phyloP scores from a whole-genome alignment of 1,140 invertebrate genomes.

The Euschistus heros region DNA sequence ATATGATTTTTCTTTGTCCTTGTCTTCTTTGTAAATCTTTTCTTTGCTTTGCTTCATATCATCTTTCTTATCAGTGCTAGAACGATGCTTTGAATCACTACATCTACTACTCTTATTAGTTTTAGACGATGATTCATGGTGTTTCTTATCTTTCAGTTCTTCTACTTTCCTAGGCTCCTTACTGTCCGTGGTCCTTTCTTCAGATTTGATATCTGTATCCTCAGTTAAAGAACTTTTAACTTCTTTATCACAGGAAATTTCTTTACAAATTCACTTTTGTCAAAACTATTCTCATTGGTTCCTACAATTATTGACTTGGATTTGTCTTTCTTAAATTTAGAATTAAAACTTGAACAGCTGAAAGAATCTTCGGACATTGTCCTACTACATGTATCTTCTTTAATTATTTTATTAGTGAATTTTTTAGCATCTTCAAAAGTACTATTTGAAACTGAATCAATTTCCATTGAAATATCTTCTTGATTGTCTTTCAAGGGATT shows the following conservation, averaged over 20 bases:
- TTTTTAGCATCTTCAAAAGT: constrained; percentile 12
- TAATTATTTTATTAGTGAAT: background rate
- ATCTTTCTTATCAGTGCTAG: background rate
- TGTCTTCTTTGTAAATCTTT: background rate
- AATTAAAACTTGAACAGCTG: background rate
- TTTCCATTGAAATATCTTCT: no score
- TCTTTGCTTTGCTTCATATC: constrained; percentile 24
- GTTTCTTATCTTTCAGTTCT: background rate
- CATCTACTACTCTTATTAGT: background rate
- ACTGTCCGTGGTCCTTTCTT: no score
- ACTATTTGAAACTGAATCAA: background rate
- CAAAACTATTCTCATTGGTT: no score
- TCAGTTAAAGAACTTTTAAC: no score
- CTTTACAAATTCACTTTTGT: no score
- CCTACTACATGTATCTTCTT: background rate
- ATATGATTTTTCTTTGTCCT: constrained; percentile 38
- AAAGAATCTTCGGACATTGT: background rate
- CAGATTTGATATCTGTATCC: no score
- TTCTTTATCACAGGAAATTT: no score
- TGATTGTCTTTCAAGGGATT: no score
- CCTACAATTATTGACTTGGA: no score
- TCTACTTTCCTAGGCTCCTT: no score
- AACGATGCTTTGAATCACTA: background rate
- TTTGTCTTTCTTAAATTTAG: no score
- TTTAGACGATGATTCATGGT: background rate